phyloP scores from a whole-genome alignment of 2,113 vertebrate genomes.

The Oreochromis tanganicae region DNA sequence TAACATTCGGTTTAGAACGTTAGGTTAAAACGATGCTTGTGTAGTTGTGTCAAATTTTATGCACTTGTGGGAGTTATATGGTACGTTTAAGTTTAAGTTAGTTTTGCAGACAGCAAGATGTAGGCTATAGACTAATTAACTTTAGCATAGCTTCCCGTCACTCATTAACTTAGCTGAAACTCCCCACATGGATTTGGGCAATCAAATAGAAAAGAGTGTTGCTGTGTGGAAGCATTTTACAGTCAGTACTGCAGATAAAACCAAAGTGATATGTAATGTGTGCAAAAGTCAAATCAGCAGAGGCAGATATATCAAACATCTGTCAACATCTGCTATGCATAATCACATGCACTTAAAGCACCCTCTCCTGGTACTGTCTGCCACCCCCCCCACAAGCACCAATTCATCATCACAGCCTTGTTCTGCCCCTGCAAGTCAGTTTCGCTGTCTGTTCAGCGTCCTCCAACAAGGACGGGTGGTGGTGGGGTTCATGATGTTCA shows the following conservation, averaged over 20 bases:
- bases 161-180: neutral
- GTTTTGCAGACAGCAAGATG: neutral
- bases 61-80: neutral
- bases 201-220: neutral
- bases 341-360: too few species aligned
- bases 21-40: neutral
- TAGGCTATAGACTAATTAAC: neutral
- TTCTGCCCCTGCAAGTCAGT: neutral
- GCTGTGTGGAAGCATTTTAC: neutral
- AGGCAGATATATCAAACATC: neutral
- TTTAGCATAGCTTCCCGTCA: neutral
- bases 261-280: neutral
- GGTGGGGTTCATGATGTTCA: neutral
- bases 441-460: rapidly evolving
- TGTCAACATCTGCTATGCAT: too few species aligned
- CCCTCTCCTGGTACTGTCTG: too few species aligned
- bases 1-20: neutral
- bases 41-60: neutral
- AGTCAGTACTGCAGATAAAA: neutral
- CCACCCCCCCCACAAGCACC: neutral
- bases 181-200: neutral
- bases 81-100: neutral
- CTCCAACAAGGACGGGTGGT: neutral
- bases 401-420: neutral
- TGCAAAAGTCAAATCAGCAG: neutral